These are phyloP conservation scores for Caranx melampygus DNA, from an alignment of 2,113 vertebrate species.

Conservation along the genomic window DNA sequence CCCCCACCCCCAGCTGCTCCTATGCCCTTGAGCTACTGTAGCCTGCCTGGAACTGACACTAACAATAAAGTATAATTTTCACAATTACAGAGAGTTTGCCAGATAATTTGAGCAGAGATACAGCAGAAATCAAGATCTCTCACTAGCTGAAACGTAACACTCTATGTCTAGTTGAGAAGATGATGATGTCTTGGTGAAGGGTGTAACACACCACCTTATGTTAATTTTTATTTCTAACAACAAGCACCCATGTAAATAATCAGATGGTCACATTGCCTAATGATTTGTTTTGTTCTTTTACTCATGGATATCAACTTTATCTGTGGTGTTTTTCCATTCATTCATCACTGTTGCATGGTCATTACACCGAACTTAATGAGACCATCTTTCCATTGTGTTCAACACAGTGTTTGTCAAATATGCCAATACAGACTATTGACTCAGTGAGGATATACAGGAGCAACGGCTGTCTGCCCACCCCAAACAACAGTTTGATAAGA, in stretches of 20 bases:
- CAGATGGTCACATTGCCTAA: neutral
- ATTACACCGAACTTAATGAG: slow-evolving; percentile 46
- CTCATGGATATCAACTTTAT: slow-evolving; percentile 12
- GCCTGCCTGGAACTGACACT: slow-evolving; percentile 41
- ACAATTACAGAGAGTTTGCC: slow-evolving; percentile 44
- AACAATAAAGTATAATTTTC: slow-evolving; percentile 51
- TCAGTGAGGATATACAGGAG: slow-evolving; percentile 25
- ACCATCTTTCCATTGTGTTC: slow-evolving; percentile 45
- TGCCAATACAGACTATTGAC: slow-evolving; percentile 55
- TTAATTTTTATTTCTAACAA: neutral
- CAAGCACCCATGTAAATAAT: neutral
- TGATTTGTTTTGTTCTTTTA: slow-evolving; percentile 16
- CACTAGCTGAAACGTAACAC: neutral
- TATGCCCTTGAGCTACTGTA: slow-evolving; percentile 50
- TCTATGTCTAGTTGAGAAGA: slow-evolving; percentile 5
- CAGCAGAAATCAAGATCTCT: slow-evolving; percentile 6
- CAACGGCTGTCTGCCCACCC: slow-evolving; percentile 8
- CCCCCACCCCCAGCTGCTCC: slow-evolving; percentile 2
- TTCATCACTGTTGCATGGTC: slow-evolving; percentile 28
- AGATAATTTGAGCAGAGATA: slow-evolving; percentile 30
- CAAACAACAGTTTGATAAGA: slow-evolving; percentile 34
- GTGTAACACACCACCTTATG: neutral
- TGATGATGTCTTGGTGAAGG: neutral
- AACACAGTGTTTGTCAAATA: slow-evolving; percentile 62
- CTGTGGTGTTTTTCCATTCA: slow-evolving; percentile 8